A percentile compares a stretch with the other conserved stretches of the same genome.
phyloP scores from a whole-genome alignment of 2,113 vertebrate genomes.

The Cyanistes caeruleus region DNA sequence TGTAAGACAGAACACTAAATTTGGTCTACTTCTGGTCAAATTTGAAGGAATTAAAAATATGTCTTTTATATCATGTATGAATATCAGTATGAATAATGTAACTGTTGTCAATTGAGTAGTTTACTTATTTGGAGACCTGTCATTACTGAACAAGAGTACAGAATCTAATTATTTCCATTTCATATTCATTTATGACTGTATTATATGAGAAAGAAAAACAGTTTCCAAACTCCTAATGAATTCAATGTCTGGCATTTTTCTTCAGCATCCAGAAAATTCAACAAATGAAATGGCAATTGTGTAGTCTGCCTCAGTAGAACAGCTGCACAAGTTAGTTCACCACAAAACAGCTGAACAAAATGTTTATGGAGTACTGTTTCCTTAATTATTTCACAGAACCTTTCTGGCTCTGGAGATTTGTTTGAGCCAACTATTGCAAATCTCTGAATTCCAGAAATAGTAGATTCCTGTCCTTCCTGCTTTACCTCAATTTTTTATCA shows the following conservation, averaged over 20 bases:
- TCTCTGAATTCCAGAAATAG: constrained; percentile 25
- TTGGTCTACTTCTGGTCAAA: background rate
- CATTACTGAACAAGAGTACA: background rate
- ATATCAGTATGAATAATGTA: background rate
- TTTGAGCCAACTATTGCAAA: constrained; percentile 31
- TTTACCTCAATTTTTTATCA: constrained; percentile 2
- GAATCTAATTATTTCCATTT: background rate
- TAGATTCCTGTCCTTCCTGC: background rate
- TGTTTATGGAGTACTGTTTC: constrained; percentile 50
- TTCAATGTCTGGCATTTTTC: background rate
- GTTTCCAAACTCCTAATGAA: background rate
- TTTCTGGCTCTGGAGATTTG: constrained; percentile 18
- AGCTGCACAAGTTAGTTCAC: constrained; percentile 18
- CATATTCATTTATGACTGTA: background rate
- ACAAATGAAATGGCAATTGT: background rate
- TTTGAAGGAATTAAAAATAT: background rate
- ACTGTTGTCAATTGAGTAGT: background rate
- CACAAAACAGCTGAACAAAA: constrained; percentile 3
- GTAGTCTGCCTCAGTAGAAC: constrained; percentile 35
- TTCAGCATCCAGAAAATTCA: background rate
- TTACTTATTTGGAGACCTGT: background rate
- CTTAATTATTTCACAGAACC: constrained; percentile 46
- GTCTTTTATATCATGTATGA: background rate
- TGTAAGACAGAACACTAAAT: background rate
- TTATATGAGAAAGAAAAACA: background rate